These are phyloP conservation scores for Chaetodon trifasciatus DNA, from an alignment of 2,797 vertebrate species.

Conservation along the genomic window DNA sequence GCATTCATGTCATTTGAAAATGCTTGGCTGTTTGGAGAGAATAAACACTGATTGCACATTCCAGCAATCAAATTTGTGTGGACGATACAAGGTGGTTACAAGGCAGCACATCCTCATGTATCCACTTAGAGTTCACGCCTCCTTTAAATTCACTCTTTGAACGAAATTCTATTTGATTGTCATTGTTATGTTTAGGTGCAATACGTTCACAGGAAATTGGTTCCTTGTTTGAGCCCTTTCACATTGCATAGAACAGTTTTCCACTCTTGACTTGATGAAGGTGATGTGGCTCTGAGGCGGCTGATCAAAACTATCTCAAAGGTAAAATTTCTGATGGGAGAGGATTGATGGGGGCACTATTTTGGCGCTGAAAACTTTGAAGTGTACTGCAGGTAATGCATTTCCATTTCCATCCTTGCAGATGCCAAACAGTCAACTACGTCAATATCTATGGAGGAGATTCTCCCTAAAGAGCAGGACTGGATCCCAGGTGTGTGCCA, in stretches of 20 bases:
- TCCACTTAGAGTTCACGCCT: neutral
- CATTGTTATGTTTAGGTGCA: neutral
- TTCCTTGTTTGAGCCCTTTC: neutral
- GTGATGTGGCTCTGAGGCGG: slow-evolving; percentile 8
- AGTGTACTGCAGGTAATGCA: neutral
- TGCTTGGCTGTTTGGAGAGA: slow-evolving; percentile 3
- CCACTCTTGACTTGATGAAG: slow-evolving; percentile 15
- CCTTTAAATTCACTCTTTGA: neutral
- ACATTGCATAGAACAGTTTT: neutral
- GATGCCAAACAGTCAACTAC: slow-evolving; percentile 34
- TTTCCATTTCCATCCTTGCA: slow-evolving; percentile 33
- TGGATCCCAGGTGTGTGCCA: slow-evolving; percentile 3
- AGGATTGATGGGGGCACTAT: slow-evolving; percentile 7
- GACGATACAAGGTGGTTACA: neutral
- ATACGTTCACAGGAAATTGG: neutral
- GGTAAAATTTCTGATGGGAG: slow-evolving; percentile 7
- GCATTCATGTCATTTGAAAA: neutral
- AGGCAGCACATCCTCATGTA: too few species aligned
- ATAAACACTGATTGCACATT: neutral
- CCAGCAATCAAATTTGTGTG: neutral
- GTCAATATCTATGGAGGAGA: neutral
- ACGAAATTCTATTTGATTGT: neutral
- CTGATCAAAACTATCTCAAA: slow-evolving; percentile 33
- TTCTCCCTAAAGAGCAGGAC: slow-evolving; percentile 19
- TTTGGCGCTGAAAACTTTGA: neutral